Percentiles rank a stretch among this genome's conserved stretches.
Conservation (phyloP, 2,888 invertebrate species). For the Acronicta aceris region DNA sequence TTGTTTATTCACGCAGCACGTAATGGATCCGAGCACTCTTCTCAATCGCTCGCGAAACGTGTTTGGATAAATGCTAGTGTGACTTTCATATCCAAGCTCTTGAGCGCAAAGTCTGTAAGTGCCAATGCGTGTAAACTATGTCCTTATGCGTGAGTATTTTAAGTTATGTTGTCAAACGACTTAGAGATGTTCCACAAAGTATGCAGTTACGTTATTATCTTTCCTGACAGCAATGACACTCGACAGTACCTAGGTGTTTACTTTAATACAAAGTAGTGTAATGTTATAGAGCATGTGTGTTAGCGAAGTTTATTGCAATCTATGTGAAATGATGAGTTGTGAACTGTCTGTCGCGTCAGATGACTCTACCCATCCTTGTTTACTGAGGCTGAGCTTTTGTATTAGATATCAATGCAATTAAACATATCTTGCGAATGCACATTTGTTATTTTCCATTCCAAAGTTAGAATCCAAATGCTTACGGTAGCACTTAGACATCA, state of each 20-base stretch:
- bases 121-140: slow-evolving; percentile 62
- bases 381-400: not conserved
- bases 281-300: slow-evolving; percentile 19
- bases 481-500: not conserved
- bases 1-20: slow-evolving; percentile 77
- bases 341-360: not conserved
- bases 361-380: not conserved
- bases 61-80: slow-evolving; percentile 83
- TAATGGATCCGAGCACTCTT: slow-evolving; percentile 84
- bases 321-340: not conserved
- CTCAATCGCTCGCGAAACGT: slow-evolving; percentile 82
- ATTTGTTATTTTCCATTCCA: not conserved
- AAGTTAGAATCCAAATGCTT: not conserved
- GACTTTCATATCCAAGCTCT: slow-evolving; percentile 80
- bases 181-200: slow-evolving; percentile 55
- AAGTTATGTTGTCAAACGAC: slow-evolving; percentile 58
- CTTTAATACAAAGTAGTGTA: slow-evolving; percentile 38
- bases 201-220: slow-evolving; percentile 59
- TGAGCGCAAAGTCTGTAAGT: slow-evolving; percentile 62
- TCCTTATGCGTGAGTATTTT: slow-evolving; percentile 58
- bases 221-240: slow-evolving; percentile 54
- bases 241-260: slow-evolving; percentile 34
- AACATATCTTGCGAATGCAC: not conserved
- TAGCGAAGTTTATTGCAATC: slow-evolving; percentile 3
- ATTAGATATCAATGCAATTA: not conserved